A percentile compares a stretch with the other conserved stretches of the same genome.
These are phyloP conservation scores for Sebastes hopkinsi DNA, from an alignment of 2,797 vertebrate species.

Conservation along the genomic window DNA sequence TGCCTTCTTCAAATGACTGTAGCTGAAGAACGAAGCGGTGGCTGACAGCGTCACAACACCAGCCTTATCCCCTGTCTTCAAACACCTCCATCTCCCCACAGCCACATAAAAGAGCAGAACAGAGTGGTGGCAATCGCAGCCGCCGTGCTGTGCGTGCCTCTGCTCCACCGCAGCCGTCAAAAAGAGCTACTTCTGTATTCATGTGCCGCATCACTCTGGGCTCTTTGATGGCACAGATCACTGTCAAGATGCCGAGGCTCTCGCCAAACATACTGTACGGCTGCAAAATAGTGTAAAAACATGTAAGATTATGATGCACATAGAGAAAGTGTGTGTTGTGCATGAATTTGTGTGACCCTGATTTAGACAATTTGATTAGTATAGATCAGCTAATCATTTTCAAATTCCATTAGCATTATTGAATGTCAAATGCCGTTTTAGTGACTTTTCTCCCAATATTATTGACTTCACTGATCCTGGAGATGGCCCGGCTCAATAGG, in stretches of 20 bases:
- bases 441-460: slow-evolving; percentile 48
- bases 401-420: slow-evolving; percentile 61
- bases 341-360: not conserved
- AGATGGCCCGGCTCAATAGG: slow-evolving; percentile 47
- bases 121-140: slow-evolving; percentile 63
- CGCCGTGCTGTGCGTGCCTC: slow-evolving; percentile 55
- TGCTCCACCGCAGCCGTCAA: slow-evolving; percentile 47
- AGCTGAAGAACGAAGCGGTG: slow-evolving; percentile 42
- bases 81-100: slow-evolving; percentile 72
- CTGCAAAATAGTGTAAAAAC: slow-evolving; percentile 24
- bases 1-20: slow-evolving; percentile 64
- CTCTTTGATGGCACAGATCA: slow-evolving; percentile 70
- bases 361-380: slow-evolving; percentile 45
- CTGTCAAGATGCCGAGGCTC: slow-evolving; percentile 57
- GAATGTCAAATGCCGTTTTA: slow-evolving; percentile 53
- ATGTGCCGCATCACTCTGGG: slow-evolving; percentile 53
- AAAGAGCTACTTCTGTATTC: slow-evolving; percentile 65
- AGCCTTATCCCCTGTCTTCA: slow-evolving; percentile 74
- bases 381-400: slow-evolving; percentile 59
- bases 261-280: slow-evolving; percentile 34
- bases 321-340: not conserved
- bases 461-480: slow-evolving; percentile 52
- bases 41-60: slow-evolving; percentile 53
- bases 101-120: slow-evolving; percentile 73
- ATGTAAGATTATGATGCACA: slow-evolving; percentile 10